These are phyloP conservation scores for Cossypha polioptera DNA, from an alignment of 2,797 vertebrate genomes.

Conservation along the genomic window DNA sequence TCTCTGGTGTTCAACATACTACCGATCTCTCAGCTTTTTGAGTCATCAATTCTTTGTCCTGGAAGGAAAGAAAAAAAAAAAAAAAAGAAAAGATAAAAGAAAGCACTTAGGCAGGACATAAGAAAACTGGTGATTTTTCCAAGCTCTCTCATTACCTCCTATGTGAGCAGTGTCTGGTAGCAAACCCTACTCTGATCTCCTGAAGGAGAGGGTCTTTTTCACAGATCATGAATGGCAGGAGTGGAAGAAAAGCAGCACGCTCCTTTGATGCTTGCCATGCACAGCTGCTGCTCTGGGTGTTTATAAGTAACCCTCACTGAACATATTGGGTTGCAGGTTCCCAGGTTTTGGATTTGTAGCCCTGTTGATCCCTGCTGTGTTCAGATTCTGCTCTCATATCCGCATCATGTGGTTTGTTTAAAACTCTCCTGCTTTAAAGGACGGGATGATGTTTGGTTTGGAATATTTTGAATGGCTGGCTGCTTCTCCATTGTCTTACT, in stretches of 20 bases:
- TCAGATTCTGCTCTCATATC: not conserved
- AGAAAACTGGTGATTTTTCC: not conserved
- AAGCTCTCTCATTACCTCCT: not conserved
- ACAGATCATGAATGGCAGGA: not conserved
- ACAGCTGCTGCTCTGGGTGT: not conserved
- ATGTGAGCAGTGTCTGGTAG: not conserved
- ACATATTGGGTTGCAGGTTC: not conserved
- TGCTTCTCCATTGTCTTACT: not conserved
- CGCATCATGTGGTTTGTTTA: accelerated
- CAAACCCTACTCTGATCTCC: not conserved
- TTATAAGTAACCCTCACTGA: not conserved
- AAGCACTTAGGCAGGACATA: not conserved
- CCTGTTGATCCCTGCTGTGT: not conserved
- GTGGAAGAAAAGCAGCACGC: not conserved
- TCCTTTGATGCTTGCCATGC: not conserved
- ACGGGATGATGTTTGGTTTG: not conserved
- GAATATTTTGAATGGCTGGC: not conserved
- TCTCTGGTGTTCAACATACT: not conserved
- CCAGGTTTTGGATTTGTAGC: not conserved
- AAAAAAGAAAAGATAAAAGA: not conserved
- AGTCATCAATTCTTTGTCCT: not conserved
- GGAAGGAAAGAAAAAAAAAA: not conserved
- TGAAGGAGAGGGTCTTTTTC: not conserved
- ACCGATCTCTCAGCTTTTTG: not conserved
- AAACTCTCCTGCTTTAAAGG: not conserved